Percentiles rank a stretch among this genome's conserved stretches.
phyloP scores from a whole-genome alignment of 2,113 vertebrate genomes.

The Trinectes maculatus region DNA sequence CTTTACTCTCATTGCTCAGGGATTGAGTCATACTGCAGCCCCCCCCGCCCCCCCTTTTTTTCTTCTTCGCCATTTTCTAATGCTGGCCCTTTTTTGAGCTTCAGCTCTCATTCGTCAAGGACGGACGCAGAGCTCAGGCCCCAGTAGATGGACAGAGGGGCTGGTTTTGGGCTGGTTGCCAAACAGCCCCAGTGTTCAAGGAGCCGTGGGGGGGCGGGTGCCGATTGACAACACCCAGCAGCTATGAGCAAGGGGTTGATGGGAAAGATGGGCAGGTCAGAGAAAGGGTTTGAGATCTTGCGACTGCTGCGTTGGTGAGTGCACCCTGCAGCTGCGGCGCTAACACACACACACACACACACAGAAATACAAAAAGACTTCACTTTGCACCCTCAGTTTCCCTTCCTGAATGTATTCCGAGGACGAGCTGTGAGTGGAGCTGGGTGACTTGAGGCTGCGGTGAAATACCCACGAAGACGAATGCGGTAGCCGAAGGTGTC shows the following conservation, averaged over 20 bases:
- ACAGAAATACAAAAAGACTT: slow-evolving; percentile 16
- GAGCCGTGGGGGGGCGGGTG: slow-evolving; percentile 51
- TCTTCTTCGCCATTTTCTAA: slow-evolving; percentile 32
- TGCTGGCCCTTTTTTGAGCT: slow-evolving; percentile 38
- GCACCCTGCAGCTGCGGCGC: slow-evolving; percentile 57
- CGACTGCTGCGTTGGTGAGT: slow-evolving; percentile 55
- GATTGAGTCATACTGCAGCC: slow-evolving; percentile 60
- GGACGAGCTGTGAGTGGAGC: slow-evolving; percentile 22
- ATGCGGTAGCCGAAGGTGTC: slow-evolving; percentile 64
- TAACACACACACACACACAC: not conserved
- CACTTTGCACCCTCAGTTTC: slow-evolving; percentile 16
- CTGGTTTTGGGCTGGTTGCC: slow-evolving; percentile 62
- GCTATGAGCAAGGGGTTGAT: slow-evolving; percentile 57
- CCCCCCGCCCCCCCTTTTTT: too few relatives aligned
- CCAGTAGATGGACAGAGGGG: slow-evolving; percentile 63
- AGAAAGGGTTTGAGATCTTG: slow-evolving; percentile 45
- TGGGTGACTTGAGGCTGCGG: slow-evolving; percentile 16
- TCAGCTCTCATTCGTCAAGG: slow-evolving; percentile 67
- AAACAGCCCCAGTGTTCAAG: slow-evolving; percentile 70
- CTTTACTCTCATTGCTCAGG: slow-evolving; percentile 60
- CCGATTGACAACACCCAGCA: slow-evolving; percentile 80
- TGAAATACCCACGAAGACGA: slow-evolving; percentile 13
- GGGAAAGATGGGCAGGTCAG: slow-evolving; percentile 67
- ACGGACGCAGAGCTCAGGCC: slow-evolving; percentile 45
- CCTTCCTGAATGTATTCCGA: slow-evolving; percentile 31